Base-by-base conservation (phyloP, 2,888 invertebrate species). In the Nymphalis c-album region DNA sequence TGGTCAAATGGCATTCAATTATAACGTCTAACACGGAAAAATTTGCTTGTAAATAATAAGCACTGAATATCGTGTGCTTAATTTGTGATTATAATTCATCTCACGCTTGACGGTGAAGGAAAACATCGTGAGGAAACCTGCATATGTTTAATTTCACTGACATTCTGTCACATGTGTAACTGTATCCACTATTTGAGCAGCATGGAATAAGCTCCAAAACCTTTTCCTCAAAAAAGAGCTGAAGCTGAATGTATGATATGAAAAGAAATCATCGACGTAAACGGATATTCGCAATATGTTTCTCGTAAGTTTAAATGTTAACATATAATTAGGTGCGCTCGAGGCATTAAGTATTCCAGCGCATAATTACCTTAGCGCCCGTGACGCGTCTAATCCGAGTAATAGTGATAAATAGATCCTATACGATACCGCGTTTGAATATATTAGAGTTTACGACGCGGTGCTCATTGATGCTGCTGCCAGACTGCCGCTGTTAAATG, bases 341-440 rank as follows among this genome's bases (percentile, higher is more conserved):
- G 71, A 71, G 74, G 80, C 85, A 89, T 88, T 87, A 86, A 87
- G 81, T 88, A 88, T 88, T 85, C 85, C 80, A 76, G 73, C 82
- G 78, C 80, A 84, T 88, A 89, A 90, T 90, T 88, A 88, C 82
- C 80, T 82, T 77, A 80, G 80, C 79, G 80, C 83, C 84, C 79
- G 83, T 85, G 88, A 87, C 88, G 87, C 81, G 81, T 77, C 81
- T 89, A 86, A 89, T 87, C 86, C 85, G 76, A 80, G 83, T 90
- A 90, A 90, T 88, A 85, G 85, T 87, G 89, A 90, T 90, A 90
- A 89, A 88, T 89, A 90, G 87, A 87, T 85, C 82, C 78, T 78
- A 80, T 79, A 79, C 76, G 76, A 80, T 86, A 86, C 83, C 78
- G 78, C 78, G 76, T 81, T 78, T 75, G 83, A 84, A 85, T 87